Evolutionary conservation across 1,140 invertebrate genomes (phyloP), one percentile per base, ranked within the genome.

Genomic region (Dufourea novaeangliae): DNA sequence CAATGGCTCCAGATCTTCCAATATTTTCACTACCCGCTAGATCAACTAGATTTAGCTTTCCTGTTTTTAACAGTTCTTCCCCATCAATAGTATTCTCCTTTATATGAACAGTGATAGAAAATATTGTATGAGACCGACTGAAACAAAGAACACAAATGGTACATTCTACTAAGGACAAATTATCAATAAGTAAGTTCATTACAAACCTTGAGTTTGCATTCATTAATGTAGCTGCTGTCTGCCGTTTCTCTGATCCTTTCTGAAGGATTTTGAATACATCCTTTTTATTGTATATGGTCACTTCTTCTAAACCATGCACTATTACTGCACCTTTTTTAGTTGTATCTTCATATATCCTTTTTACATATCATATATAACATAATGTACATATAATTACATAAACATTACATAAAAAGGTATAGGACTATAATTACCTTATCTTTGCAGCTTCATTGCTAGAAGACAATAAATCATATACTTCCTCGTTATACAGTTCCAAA

Each of bases 11-110:
- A 2, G 98, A 98, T 82, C 98, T 95, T 22, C 96, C 97, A 82
- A 99, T 97, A 92, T 99, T 99, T 92, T 99, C 98, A 87, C 97
- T 98, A 1, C 98, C 98, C 4, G 98, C 98, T 88, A 99, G 94
- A 94, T 99, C 98, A 3, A 98, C 98, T 70, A 99, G 93, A 94
- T 99, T 98, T 29, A 99, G 93, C 92, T 99, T 99, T 12, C 98
- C 98, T 63, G 96, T 97, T 92, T 98, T 98, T 1, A 99, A 91
- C 50, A 99, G 92, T 87, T 99, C 97, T 90, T 99, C 98, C 2
- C 97, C 97, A 70, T 98, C 96, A 0, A 96, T 93, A 34, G 95
- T 96, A 87, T 96, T 97, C 90, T 99, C 98, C 86, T 97, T 98
- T 82, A 98, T 98, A 90, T 98, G 97, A 6, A 99, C 95, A 0